Evolutionary conservation across 2,888 invertebrate species (phyloP).

Genomic region (Carcina quercana): DNA sequence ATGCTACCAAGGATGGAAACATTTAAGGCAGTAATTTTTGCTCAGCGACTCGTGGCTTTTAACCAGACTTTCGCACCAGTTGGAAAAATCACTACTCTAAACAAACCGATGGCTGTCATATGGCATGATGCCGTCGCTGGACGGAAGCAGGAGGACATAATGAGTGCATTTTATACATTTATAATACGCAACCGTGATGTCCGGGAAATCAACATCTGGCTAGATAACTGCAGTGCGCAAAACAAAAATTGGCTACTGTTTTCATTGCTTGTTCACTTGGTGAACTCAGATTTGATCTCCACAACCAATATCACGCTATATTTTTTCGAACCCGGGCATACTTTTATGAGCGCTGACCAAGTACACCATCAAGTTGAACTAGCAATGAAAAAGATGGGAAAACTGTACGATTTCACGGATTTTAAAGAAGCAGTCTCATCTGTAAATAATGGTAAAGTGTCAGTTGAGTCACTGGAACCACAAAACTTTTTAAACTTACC

Average conservation of each 20-base stretch:
- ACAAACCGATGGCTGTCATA: too few species aligned
- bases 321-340: constrained; percentile 8
- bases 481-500: constrained; percentile 6
- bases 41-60: constrained; percentile 14
- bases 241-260: constrained; percentile 10
- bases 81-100: too few species aligned
- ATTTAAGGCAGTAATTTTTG: constrained; percentile 17
- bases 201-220: constrained; percentile 4
- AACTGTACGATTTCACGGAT: constrained; percentile 12
- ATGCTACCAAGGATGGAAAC: constrained; percentile 18
- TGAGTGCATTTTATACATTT: constrained; percentile 20
- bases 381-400: constrained; percentile 8
- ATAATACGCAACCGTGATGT: constrained; percentile 12
- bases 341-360: constrained; percentile 8
- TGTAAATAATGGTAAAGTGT: constrained; percentile 6
- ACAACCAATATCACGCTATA: constrained; percentile 5
- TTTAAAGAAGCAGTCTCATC: constrained; percentile 6
- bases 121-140: constrained; percentile 29
- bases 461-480: constrained; percentile 10
- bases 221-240: constrained; percentile 10
- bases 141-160: constrained; percentile 25
- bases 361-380: constrained; percentile 12
- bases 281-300: constrained; percentile 1
- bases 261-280: constrained; percentile 6
- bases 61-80: constrained; percentile 18